Base-by-base conservation (phyloP, 2,888 invertebrate genomes). In the Willowsia nigromaculata region DNA sequence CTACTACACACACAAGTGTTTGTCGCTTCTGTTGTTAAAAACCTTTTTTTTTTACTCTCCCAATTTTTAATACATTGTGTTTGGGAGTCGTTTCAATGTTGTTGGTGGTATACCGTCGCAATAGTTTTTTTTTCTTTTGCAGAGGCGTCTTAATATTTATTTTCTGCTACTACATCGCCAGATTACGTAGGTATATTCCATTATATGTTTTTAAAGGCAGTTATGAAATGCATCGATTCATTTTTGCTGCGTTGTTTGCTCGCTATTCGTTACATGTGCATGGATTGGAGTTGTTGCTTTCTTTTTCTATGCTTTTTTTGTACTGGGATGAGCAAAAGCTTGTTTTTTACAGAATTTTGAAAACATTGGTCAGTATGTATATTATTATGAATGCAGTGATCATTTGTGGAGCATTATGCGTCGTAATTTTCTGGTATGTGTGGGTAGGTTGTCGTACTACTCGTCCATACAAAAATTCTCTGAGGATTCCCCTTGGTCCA, bases 221-320 rank as follows among this genome's bases (percentile, higher is more conserved):
- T 59, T 43, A 43, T 76, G 47, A 82, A 65, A 30, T 68, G 43
- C 82, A 82, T 82, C 82, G 82, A 82, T 82, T 82, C 82, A 82
- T 47, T 65, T 82, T 50, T 65, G 62, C 68, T 76, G 76, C 50
- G 27, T 27, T 50, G n/a, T 33, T 43, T 9, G 81, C 27, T 30
- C n/a, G n/a, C n/a, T n/a, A n/a, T n/a, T n/a, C n/a, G 53, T 27
- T 78, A 47, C 27, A 74, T 74, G 27, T 53, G 56, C 18, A 53
- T 6, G 18, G 25, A 25, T 59, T 59, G 56, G 9, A 59, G 25
- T 15, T 47, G 11, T 13, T 13, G 1, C 2, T 6, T 11, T 50
- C n/a, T n/a, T 30, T 15, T 27, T 27, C 56, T 59, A 5, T 25
- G 1, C 18, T 13, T 30, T 13, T 59, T 59, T 13, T 43, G 1